Evolutionary conservation across 2,888 invertebrate species (phyloP).

Genomic region (Schizotus pectinicornis): DNA sequence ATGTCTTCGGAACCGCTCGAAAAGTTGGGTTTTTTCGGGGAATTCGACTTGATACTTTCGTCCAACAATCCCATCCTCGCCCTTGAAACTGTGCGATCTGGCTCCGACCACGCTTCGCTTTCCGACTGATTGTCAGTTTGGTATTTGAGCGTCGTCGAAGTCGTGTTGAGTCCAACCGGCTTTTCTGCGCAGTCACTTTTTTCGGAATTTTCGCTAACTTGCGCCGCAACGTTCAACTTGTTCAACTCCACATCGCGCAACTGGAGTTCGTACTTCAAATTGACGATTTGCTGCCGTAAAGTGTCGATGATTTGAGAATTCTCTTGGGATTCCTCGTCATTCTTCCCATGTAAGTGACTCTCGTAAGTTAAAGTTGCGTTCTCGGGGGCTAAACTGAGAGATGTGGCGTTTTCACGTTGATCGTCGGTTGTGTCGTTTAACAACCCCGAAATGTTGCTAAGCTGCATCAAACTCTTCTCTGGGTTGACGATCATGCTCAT

Average conservation of each 20-base stretch:
- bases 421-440: constrained; percentile 50
- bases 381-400: constrained; percentile 48
- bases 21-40: constrained; percentile 35
- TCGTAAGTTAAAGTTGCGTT: constrained; percentile 51
- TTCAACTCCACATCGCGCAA: constrained; percentile 53
- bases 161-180: constrained; percentile 34
- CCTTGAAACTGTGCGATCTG: constrained; percentile 80
- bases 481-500: constrained; percentile 55
- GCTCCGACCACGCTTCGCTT: constrained; percentile 88
- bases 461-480: constrained; percentile 60
- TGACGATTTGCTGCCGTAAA: constrained; percentile 53
- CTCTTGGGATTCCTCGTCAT: constrained; percentile 35
- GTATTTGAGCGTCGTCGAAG: constrained; percentile 44
- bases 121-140: constrained; percentile 63
- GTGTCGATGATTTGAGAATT: constrained; percentile 44
- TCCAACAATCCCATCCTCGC: constrained; percentile 74
- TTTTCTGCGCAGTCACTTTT: constrained; percentile 36
- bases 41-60: constrained; percentile 59
- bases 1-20: constrained; percentile 49
- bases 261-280: constrained; percentile 53
- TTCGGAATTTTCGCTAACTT: constrained; percentile 30
- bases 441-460: constrained; percentile 60
- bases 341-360: constrained; percentile 45
- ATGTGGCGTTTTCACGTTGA: constrained; percentile 36
- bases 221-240: constrained; percentile 33